Conservation (phyloP, 2,797 vertebrate species). For the Phataginus tricuspis region DNA sequence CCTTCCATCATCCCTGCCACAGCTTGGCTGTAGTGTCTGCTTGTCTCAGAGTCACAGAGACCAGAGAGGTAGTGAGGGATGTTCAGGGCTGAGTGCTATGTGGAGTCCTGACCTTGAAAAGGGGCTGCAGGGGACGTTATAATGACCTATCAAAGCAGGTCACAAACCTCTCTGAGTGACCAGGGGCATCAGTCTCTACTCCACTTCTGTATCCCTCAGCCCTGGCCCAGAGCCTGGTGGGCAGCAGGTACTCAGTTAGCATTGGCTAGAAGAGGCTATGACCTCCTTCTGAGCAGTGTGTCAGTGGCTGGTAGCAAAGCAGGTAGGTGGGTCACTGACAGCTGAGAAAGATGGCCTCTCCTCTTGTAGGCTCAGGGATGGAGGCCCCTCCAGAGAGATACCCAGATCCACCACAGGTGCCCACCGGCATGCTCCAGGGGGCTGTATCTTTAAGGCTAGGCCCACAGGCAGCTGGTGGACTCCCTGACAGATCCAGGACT, state of each 20-base stretch:
- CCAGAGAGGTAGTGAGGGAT: not conserved
- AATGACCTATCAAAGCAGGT: not conserved
- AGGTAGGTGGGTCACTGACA: not conserved
- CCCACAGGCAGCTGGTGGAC: not conserved
- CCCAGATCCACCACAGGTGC: not conserved
- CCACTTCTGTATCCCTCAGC: not conserved
- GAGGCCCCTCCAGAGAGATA: not conserved
- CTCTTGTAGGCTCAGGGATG: not conserved
- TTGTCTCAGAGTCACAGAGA: not conserved
- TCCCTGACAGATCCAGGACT: not conserved
- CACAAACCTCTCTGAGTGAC: not conserved
- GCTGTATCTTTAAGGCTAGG: not conserved
- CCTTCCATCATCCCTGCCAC: not conserved
- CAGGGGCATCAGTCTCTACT: not conserved
- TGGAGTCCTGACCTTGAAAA: not conserved
- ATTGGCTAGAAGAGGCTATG: not conserved
- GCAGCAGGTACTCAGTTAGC: not conserved
- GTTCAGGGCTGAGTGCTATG: not conserved
- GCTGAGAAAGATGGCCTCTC: not conserved
- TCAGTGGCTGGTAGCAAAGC: not conserved
- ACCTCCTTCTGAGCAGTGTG: not conserved
- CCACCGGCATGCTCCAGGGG: fast-evolving
- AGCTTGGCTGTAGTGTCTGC: not conserved
- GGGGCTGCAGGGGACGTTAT: not conserved
- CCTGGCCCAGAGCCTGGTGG: not conserved